phyloP scores from a whole-genome alignment of 2,113 vertebrate species.

The Baryphthengus martii region DNA sequence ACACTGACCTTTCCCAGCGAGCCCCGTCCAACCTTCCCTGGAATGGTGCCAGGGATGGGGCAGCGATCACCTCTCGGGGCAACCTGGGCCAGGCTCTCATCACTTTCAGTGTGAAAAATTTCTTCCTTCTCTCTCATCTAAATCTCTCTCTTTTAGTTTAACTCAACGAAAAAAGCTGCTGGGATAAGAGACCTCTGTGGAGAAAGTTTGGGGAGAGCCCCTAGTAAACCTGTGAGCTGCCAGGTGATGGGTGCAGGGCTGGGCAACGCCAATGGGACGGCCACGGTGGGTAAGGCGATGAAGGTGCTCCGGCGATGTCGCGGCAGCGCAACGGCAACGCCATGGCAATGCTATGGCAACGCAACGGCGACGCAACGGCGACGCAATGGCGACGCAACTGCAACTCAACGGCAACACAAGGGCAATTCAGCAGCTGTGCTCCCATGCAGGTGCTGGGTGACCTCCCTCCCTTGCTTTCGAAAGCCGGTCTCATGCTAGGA shows the following conservation, averaged over 20 bases:
- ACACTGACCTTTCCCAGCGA: conserved; percentile 39
- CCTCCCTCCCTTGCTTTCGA: not conserved
- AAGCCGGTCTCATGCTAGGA: rapidly evolving
- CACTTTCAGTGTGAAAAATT: too few relatives aligned
- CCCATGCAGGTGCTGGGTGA: rapidly evolving
- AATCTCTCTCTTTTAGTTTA: too few relatives aligned
- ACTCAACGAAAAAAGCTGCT: not conserved
- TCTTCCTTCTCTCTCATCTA: too few relatives aligned
- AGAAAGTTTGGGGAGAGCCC: too few relatives aligned
- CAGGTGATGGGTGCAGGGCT: rapidly evolving
- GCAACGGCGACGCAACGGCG: rapidly evolving
- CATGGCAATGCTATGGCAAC: rapidly evolving
- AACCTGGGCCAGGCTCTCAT: too few relatives aligned
- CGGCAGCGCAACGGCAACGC: not conserved
- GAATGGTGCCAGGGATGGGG: too few relatives aligned
- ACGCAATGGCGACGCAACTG: rapidly evolving
- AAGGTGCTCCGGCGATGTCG: not conserved
- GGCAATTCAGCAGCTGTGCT: rapidly evolving
- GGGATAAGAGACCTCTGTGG: not conserved
- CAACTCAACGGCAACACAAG: rapidly evolving
- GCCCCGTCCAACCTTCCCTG: too few relatives aligned
- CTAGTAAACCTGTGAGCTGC: too few relatives aligned
- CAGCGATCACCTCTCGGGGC: too few relatives aligned
- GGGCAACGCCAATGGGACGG: rapidly evolving
- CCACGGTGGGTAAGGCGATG: not conserved